Evolutionary conservation across 1,140 invertebrate species (phyloP).

Genomic region (Camponotus floridanus): DNA sequence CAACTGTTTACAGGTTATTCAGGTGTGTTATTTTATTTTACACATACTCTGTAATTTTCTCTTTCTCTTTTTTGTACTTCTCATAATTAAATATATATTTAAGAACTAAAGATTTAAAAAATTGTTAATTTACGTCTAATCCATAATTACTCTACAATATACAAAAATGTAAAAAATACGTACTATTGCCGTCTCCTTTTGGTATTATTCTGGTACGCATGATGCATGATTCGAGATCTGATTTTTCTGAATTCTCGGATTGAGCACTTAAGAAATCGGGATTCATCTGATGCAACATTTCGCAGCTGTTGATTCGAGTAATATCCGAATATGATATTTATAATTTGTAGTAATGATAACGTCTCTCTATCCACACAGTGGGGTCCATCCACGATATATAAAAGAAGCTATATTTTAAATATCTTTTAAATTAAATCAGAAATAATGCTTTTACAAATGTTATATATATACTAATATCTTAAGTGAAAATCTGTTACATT

Average conservation of each 20-base stretch:
- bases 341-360: constrained; percentile 61
- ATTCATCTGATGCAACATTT: constrained; percentile 73
- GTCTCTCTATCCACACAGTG: constrained; percentile 60
- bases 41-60: too few species aligned
- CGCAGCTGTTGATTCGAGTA: background rate
- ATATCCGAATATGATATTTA: constrained; percentile 39
- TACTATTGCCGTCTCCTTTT: constrained; percentile 71
- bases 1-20: too few species aligned
- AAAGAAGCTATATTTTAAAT: background rate
- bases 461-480: too few species aligned
- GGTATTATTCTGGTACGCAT: constrained; percentile 49
- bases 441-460: too few species aligned
- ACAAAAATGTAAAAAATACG: background rate
- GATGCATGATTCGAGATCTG: constrained; percentile 68
- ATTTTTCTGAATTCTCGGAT: constrained; percentile 66
- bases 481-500: too few species aligned
- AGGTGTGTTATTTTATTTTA: too few species aligned
- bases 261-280: constrained; percentile 64
- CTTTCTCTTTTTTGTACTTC: too few species aligned
- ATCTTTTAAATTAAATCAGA: too few species aligned
- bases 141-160: background rate
- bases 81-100: too few species aligned
- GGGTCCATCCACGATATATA: constrained; percentile 67
- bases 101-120: too few species aligned
- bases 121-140: background rate